These are phyloP conservation scores for Nephrocerus scutellatus DNA, from an alignment of 2,888 invertebrate genomes.

Conservation along the genomic window DNA sequence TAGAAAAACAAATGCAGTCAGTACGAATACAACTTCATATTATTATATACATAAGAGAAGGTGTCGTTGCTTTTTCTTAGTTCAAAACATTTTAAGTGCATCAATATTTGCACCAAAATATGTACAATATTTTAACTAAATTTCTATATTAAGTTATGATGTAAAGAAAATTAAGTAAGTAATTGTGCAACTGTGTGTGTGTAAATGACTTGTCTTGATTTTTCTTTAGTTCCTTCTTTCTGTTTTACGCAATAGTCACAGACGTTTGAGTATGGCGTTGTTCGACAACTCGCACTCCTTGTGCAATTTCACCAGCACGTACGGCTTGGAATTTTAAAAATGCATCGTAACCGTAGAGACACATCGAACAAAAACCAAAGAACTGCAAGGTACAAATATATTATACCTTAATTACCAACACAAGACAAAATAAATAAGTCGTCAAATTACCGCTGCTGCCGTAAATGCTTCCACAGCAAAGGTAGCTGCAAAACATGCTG, in stretches of 20 bases:
- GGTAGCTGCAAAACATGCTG: conserved; percentile 62
- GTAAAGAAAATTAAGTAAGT: too few relatives aligned
- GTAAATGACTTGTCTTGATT: too few relatives aligned
- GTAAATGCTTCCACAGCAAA: conserved; percentile 55
- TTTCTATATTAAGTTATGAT: too few relatives aligned
- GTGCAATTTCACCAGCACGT: conserved; percentile 62
- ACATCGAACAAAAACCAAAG: conserved; percentile 78
- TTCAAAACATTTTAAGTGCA: too few relatives aligned
- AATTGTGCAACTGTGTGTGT: too few relatives aligned
- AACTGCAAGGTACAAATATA: conserved; percentile 55
- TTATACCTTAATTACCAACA: background rate
- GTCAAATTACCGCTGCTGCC: conserved; percentile 63
- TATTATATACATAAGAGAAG: too few relatives aligned
- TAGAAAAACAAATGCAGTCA: too few relatives aligned
- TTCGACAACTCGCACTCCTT: conserved; percentile 49
- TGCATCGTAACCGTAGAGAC: conserved; percentile 70
- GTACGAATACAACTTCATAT: too few relatives aligned
- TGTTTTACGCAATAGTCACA: conserved; percentile 20
- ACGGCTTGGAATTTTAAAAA: conserved; percentile 68
- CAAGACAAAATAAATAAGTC: background rate
- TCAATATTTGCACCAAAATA: too few relatives aligned
- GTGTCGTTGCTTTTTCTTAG: too few relatives aligned
- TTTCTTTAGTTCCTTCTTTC: too few relatives aligned
- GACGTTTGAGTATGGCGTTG: conserved; percentile 24
- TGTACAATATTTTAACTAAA: too few relatives aligned